phyloP scores from a whole-genome alignment of 37 sponge, comb jelly and placozoan genomes.

The Sycon ciliatum region DNA sequence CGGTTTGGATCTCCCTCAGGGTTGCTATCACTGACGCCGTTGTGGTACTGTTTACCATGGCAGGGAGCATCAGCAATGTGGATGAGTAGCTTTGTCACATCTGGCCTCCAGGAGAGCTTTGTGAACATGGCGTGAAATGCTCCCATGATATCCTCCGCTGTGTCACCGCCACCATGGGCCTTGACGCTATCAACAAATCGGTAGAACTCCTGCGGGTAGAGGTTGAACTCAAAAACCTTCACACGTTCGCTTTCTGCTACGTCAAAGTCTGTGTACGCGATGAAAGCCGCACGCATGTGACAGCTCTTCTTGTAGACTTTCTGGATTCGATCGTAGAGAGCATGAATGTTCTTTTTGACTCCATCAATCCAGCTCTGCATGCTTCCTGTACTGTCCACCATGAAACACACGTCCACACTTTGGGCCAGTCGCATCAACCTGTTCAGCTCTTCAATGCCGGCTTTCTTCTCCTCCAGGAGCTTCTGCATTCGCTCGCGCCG shows the following conservation, averaged over 20 bases:
- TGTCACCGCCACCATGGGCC: constrained; percentile 62
- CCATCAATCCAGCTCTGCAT: constrained; percentile 51
- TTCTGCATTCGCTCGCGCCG: too few species aligned
- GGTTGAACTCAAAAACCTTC: too few species aligned
- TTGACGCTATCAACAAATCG: constrained; percentile 45
- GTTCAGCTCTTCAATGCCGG: too few species aligned
- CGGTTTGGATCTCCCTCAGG: constrained; percentile 62
- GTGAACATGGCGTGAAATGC: constrained; percentile 41
- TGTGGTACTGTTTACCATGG: constrained; percentile 55
- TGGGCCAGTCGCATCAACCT: too few species aligned
- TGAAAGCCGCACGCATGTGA: constrained; percentile 61
- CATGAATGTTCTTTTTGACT: constrained; percentile 52
- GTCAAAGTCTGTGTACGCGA: constrained; percentile 71
- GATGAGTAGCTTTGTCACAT: constrained; percentile 49
- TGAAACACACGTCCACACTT: constrained; percentile 61
- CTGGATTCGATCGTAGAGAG: constrained; percentile 36
- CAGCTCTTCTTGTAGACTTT: constrained; percentile 42
- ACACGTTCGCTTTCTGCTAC: too few species aligned
- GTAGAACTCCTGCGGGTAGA: constrained; percentile 25
- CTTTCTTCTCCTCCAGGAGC: too few species aligned
- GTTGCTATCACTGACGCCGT: constrained; percentile 29
- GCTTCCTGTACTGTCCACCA: constrained; percentile 65
- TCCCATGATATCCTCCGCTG: constrained; percentile 72
- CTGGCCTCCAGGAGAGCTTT: constrained; percentile 37
- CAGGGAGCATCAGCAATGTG: constrained; percentile 71